phyloP scores from a whole-genome alignment of 2,888 invertebrate genomes.

The Omphaloscelis lunosa region DNA sequence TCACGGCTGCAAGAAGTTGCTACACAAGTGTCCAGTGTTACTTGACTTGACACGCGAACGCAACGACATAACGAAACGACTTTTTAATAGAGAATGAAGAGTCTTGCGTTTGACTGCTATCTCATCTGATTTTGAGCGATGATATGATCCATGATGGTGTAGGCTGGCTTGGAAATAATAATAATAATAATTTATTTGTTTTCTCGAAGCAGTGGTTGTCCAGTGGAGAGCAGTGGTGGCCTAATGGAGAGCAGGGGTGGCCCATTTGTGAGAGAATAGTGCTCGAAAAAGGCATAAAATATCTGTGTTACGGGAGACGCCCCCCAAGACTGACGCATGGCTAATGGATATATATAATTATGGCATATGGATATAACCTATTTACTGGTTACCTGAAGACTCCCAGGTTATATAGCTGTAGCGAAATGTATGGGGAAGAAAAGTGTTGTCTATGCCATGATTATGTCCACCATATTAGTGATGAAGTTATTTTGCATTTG shows the following conservation, averaged over 20 bases:
- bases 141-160: neutral
- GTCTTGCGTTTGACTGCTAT: neutral
- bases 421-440: no score
- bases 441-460: neutral
- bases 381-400: neutral
- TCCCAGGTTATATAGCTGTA: neutral
- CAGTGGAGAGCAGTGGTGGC: no score
- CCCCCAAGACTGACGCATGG: no score
- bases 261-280: neutral
- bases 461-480: neutral
- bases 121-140: neutral
- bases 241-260: no score
- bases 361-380: no score
- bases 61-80: neutral
- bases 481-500: neutral
- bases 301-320: neutral
- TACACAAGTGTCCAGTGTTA: conserved; percentile 9
- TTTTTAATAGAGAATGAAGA: neutral
- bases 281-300: neutral
- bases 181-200: neutral
- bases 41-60: conserved; percentile 7
- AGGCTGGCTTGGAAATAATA: neutral
- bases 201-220: neutral
- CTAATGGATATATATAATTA: no score
- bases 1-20: conserved; percentile 18